These are phyloP conservation scores for Eristalinus sepulchralis DNA, from an alignment of 2,888 invertebrate genomes.

Conservation along the genomic window DNA sequence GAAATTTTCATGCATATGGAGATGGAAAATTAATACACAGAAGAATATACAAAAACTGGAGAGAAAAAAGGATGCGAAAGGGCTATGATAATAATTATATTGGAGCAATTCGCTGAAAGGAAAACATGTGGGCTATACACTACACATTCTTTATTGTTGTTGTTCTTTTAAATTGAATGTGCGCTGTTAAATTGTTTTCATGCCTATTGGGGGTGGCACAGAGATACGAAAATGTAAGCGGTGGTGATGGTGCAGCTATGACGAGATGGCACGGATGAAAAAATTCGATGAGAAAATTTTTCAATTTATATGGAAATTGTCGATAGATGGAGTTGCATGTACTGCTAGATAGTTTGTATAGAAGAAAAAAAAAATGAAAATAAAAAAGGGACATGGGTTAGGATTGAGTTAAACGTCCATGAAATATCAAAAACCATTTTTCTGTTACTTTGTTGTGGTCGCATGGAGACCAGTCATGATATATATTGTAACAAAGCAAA, in stretches of 20 bases:
- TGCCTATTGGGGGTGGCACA: constrained; percentile 51
- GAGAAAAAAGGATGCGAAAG: constrained; percentile 12
- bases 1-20: constrained; percentile 69
- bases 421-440: constrained; percentile 48
- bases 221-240: not conserved
- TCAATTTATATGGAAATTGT: constrained; percentile 72
- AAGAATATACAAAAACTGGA: constrained; percentile 14
- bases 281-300: constrained; percentile 60
- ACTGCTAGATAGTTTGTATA: constrained; percentile 29
- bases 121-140: constrained; percentile 31
- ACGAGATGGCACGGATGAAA: not conserved
- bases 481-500: not conserved
- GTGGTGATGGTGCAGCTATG: not conserved
- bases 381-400: constrained; percentile 40
- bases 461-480: not conserved
- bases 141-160: constrained; percentile 29
- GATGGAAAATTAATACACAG: constrained; percentile 65
- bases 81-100: constrained; percentile 58
- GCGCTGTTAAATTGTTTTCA: constrained; percentile 48
- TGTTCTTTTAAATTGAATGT: not conserved
- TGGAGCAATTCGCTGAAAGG: constrained; percentile 29
- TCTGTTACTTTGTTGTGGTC: constrained; percentile 10
- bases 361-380: not conserved
- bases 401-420: constrained; percentile 56
- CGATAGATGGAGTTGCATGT: constrained; percentile 68